These are phyloP conservation scores for Ophion ventricosus DNA, from an alignment of 2,888 invertebrate species.

Conservation along the genomic window DNA sequence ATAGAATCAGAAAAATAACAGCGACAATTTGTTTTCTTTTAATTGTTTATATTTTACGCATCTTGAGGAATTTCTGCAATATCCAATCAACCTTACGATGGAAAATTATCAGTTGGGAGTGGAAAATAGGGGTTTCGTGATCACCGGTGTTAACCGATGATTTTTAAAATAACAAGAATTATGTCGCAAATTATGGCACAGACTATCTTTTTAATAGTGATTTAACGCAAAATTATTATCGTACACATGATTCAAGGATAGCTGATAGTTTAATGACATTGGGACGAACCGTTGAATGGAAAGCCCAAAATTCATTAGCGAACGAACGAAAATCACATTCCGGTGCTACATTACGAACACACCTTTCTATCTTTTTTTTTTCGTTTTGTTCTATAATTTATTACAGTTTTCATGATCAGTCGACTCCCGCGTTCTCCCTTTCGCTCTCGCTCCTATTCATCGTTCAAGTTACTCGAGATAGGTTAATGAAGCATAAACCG, in stretches of 20 bases:
- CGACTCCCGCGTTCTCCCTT: slow-evolving; percentile 41
- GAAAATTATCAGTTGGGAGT: slow-evolving; percentile 23
- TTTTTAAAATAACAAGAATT: slow-evolving; percentile 66
- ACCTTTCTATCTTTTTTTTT: slow-evolving; percentile 38
- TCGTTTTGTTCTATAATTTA: slow-evolving; percentile 32
- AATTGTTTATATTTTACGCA: not conserved
- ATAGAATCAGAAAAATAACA: slow-evolving; percentile 75
- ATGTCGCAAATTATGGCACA: slow-evolving; percentile 79
- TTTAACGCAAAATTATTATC: slow-evolving; percentile 57
- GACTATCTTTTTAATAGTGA: slow-evolving; percentile 66
- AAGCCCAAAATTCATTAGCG: slow-evolving; percentile 43
- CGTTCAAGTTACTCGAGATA: slow-evolving; percentile 15
- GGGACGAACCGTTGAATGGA: slow-evolving; percentile 41
- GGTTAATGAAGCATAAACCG: slow-evolving; percentile 26
- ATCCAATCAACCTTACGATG: slow-evolving; percentile 27
- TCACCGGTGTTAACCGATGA: slow-evolving; percentile 21
- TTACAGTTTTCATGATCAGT: slow-evolving; percentile 46
- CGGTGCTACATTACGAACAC: slow-evolving; percentile 51
- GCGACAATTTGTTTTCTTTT: not conserved
- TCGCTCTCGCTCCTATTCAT: slow-evolving; percentile 11
- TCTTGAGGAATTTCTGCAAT: slow-evolving; percentile 26
- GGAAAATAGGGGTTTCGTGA: slow-evolving; percentile 4
- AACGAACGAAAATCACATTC: slow-evolving; percentile 62
- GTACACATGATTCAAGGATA: slow-evolving; percentile 51
- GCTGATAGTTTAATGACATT: slow-evolving; percentile 48